Evolutionary conservation across 2,113 vertebrate genomes (phyloP).

Genomic region (Hippolais icterina): DNA sequence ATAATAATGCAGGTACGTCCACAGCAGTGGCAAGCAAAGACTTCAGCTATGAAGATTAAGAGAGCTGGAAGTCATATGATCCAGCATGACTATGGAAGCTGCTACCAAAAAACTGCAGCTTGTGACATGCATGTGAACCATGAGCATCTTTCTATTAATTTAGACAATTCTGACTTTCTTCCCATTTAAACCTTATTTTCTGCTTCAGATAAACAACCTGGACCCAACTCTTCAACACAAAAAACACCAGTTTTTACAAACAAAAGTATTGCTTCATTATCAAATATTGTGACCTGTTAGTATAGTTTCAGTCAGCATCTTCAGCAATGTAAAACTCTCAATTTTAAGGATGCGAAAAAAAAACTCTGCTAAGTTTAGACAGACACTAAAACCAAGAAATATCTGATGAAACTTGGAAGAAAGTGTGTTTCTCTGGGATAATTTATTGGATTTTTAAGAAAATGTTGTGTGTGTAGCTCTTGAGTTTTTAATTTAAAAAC

Average conservation of each 20-base stretch:
- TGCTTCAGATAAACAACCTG: neutral
- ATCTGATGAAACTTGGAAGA: neutral
- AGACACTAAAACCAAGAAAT: neutral
- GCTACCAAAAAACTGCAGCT: neutral
- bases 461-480: accelerated
- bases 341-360: neutral
- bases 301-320: neutral
- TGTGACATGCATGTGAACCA: neutral
- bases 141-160: neutral
- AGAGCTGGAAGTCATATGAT: neutral
- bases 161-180: neutral
- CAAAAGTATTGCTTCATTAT: neutral
- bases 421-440: neutral
- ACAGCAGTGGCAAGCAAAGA: neutral
- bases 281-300: accelerated
- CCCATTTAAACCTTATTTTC: neutral
- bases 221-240: neutral
- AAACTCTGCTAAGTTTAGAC: accelerated
- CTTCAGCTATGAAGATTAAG: neutral
- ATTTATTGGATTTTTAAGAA: neutral
- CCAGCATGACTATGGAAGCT: neutral
- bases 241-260: neutral
- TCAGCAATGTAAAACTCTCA: neutral
- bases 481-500: neutral
- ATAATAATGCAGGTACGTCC: neutral